phyloP scores from a whole-genome alignment of 2,888 invertebrate genomes.

The Spodoptera picta region DNA sequence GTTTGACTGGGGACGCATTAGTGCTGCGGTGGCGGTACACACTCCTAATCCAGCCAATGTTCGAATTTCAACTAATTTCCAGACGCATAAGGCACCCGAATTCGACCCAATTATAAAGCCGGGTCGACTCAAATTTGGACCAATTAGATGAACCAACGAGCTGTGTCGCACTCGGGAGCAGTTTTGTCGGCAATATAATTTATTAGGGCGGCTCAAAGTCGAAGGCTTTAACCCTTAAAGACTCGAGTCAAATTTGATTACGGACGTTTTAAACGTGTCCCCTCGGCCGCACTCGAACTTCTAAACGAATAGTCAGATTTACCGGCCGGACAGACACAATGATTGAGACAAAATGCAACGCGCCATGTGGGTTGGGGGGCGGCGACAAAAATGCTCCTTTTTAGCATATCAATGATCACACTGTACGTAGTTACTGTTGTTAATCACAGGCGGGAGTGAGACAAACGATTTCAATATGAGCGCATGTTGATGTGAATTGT shows the following conservation, averaged over 20 bases:
- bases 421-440: constrained; percentile 17
- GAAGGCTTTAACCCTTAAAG: constrained; percentile 87
- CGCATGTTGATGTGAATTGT: constrained; percentile 63
- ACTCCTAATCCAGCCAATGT: constrained; percentile 77
- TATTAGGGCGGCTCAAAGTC: constrained; percentile 87
- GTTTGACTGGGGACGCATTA: constrained; percentile 75
- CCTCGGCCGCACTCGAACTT: constrained; percentile 76
- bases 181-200: constrained; percentile 89
- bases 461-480: constrained; percentile 59
- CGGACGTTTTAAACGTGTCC: constrained; percentile 84
- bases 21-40: constrained; percentile 76
- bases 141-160: constrained; percentile 88
- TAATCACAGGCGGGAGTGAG: constrained; percentile 59
- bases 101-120: constrained; percentile 85
- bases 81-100: constrained; percentile 78
- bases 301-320: constrained; percentile 79
- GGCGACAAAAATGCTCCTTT: constrained; percentile 27
- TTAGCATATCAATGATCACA: constrained; percentile 24
- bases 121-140: constrained; percentile 85
- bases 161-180: constrained; percentile 87
- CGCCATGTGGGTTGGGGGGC: constrained; percentile 9
- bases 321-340: constrained; percentile 58
- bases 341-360: constrained; percentile 42
- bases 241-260: constrained; percentile 88
- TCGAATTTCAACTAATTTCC: constrained; percentile 84